Base-by-base conservation (phyloP, 2,797 vertebrate genomes). In the Pogonophryne albipinna region DNA sequence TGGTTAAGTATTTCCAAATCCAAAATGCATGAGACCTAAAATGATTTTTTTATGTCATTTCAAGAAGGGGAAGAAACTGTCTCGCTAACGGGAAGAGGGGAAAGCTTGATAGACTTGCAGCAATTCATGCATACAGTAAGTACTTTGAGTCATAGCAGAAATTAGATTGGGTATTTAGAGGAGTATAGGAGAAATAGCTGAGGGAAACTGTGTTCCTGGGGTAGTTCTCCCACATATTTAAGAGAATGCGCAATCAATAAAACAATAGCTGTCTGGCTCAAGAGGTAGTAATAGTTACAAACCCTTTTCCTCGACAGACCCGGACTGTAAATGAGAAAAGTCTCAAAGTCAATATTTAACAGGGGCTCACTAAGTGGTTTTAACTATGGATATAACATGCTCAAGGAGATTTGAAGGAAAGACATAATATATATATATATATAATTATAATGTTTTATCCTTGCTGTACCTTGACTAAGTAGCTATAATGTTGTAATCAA, bases 251-350 rank as follows among this genome's bases (percentile, higher is more conserved):
- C 69, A 83, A 93, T 90, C 92, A 88, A 93, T 92, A 92, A 91
- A 90, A 89, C 90, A 87, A 90, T 90, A 90, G 87, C 69, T 82
- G 86, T 85, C 79, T 81, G 70, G 74, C 66, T 73, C 41, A 41
- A 67, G 69, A 85, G 73, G 74, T 49, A 66, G 23, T 20, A 68
- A 85, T 86, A 46, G 86, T 83, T 82, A 78, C 73, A 66, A 63
- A 83, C 68, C 70, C 55, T 85, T 78, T 86, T 77, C 70, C 82
- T 83, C 64, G 17, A 86, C 77, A 78, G 78, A 51, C 66, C 23
- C 17, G 16, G 66, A 74, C 84, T 86, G 76, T 82, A 89, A 93
- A 91, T 91, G 90, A 92, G 91, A 87, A 91, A 91, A 87, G 81
- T 83, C 83, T 90, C 76, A 42, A 70, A 80, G 83, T 92, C 91